phyloP scores from a whole-genome alignment of 2,888 invertebrate species.

The Pyrgus malvae region DNA sequence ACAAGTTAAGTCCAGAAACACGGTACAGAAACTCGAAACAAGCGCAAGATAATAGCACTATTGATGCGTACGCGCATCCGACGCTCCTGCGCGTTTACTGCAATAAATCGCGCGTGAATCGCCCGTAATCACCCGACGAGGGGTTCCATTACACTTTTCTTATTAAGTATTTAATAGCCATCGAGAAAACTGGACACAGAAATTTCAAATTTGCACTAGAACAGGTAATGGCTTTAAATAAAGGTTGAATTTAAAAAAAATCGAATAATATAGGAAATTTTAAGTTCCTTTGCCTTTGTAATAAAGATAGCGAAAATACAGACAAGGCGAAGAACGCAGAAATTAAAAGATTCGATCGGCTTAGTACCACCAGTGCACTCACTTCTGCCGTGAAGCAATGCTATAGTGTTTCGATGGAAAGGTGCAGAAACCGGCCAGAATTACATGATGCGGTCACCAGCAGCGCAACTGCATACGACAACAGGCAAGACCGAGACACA shows the following conservation, averaged over 20 bases:
- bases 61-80: constrained; percentile 61
- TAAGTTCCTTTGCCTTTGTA: not conserved
- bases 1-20: constrained; percentile 14
- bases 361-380: no score
- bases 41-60: constrained; percentile 61
- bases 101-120: constrained; percentile 67
- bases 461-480: no score
- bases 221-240: not conserved
- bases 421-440: no score
- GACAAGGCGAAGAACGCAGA: no score
- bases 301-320: no score
- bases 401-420: no score
- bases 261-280: not conserved
- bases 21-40: not conserved
- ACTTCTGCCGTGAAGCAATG: no score
- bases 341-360: no score
- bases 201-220: constrained; percentile 3
- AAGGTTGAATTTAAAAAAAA: not conserved
- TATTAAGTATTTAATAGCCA: constrained; percentile 22
- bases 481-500: no score
- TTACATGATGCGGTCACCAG: no score
- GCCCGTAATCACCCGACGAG: constrained; percentile 63
- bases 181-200: not conserved
- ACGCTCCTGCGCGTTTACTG: constrained; percentile 51
- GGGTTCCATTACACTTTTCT: constrained; percentile 57